A percentile compares a stretch with the other conserved stretches of the same genome.
These are phyloP conservation scores for Ctena decussata DNA, from an alignment of 2,888 invertebrate genomes.

Conservation along the genomic window DNA sequence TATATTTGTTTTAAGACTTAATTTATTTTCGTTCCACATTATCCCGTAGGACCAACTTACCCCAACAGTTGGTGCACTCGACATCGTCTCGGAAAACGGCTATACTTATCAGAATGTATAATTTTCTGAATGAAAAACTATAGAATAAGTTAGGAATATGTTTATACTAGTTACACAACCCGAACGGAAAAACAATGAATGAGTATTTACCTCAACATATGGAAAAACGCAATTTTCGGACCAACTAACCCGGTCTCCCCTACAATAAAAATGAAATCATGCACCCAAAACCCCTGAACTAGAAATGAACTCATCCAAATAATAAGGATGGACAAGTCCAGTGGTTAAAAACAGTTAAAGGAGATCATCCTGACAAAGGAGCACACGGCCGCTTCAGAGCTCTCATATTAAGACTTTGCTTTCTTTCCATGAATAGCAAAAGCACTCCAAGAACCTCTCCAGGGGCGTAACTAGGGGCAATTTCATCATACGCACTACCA, in stretches of 20 bases:
- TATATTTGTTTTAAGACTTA: background rate
- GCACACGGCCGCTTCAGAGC: too few species aligned
- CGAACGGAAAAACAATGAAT: background rate
- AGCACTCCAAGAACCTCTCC: too few species aligned
- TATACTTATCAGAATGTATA: background rate
- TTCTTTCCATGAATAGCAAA: too few species aligned
- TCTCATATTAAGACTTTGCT: too few species aligned
- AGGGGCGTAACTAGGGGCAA: too few species aligned
- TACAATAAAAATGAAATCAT: too few species aligned
- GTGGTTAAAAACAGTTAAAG: too few species aligned
- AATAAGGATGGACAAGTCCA: too few species aligned
- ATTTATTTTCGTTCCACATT: background rate
- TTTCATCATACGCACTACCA: too few species aligned
- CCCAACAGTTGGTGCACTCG: background rate
- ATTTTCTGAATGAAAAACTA: background rate
- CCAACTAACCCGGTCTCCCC: slow-evolving; percentile 9
- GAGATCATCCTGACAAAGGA: too few species aligned
- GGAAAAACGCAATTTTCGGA: background rate
- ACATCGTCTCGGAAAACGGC: background rate
- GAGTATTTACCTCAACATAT: background rate
- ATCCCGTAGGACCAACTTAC: background rate
- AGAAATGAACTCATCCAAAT: too few species aligned
- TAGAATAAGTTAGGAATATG: background rate
- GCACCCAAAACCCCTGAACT: too few species aligned
- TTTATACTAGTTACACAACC: background rate